Evolutionary conservation across 1,140 invertebrate species (phyloP).

Genomic region (Eulimnadia texana): DNA sequence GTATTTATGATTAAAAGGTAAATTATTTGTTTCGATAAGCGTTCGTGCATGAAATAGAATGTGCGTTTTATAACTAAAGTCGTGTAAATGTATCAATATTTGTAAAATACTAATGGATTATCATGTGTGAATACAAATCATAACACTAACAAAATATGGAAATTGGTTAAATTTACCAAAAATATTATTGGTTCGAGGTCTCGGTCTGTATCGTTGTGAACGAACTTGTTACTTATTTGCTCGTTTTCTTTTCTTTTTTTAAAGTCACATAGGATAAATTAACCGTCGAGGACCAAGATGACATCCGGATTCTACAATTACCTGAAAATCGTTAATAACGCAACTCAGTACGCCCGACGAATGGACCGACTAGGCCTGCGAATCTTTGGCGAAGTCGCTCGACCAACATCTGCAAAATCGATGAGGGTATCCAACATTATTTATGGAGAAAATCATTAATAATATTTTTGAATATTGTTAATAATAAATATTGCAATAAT

Average conservation of each 20-base stretch:
- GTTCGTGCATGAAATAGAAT: no score
- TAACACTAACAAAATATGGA: no score
- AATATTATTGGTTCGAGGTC: no score
- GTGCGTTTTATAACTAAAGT: no score
- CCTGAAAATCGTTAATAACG: conserved; percentile 16
- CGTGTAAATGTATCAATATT: no score
- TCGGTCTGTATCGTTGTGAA: not conserved
- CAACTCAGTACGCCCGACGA: conserved; percentile 60
- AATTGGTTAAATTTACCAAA: no score
- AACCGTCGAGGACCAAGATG: not conserved
- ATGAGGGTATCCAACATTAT: conserved; percentile 35
- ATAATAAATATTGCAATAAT: no score
- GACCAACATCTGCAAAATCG: conserved; percentile 51
- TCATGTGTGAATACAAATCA: no score
- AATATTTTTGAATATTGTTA: no score
- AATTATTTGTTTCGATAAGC: no score
- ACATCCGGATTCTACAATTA: conserved; percentile 16
- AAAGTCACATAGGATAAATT: not conserved
- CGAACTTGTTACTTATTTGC: not conserved
- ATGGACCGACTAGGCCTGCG: conserved; percentile 74
- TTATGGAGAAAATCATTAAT: not conserved
- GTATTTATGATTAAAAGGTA: no score
- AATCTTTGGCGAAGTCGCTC: conserved; percentile 77
- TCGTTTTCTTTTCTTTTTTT: not conserved
- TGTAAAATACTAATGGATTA: no score